Evolutionary conservation across 1,140 invertebrate species (phyloP).

Genomic region (Stegodyphus dumicola): DNA sequence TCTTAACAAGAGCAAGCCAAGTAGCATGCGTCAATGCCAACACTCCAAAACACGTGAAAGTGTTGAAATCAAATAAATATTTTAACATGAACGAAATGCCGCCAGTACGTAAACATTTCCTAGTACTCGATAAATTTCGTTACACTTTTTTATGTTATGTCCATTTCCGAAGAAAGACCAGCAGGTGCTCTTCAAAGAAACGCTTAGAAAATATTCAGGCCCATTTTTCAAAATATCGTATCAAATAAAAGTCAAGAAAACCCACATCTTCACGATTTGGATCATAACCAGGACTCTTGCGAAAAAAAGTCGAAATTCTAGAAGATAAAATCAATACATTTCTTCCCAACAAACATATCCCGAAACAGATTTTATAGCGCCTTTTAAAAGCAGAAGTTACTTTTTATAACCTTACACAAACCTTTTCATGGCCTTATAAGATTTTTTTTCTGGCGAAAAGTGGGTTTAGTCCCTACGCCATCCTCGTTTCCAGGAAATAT

Average conservation of each 20-base stretch:
- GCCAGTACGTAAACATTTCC: no score
- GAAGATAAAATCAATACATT: constrained; percentile 16
- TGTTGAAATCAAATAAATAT: no score
- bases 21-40: no score
- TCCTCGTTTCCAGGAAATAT: neutral
- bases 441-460: neutral
- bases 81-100: no score
- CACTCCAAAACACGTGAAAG: no score
- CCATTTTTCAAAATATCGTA: neutral
- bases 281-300: neutral
- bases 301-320: neutral
- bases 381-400: constrained; percentile 16
- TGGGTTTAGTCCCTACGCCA: neutral
- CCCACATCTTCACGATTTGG: neutral
- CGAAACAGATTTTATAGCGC: constrained; percentile 10
- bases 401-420: constrained; percentile 19
- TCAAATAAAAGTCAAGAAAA: constrained; percentile 16
- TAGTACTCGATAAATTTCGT: no score
- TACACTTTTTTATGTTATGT: no score
- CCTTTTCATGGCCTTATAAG: neutral
- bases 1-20: no score
- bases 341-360: neutral
- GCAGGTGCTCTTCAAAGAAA: neutral
- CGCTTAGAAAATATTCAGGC: neutral
- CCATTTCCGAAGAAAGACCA: no score